Evolutionary conservation across 1,140 invertebrate species (phyloP).

Genomic region (Tetragnatha versicolor): DNA sequence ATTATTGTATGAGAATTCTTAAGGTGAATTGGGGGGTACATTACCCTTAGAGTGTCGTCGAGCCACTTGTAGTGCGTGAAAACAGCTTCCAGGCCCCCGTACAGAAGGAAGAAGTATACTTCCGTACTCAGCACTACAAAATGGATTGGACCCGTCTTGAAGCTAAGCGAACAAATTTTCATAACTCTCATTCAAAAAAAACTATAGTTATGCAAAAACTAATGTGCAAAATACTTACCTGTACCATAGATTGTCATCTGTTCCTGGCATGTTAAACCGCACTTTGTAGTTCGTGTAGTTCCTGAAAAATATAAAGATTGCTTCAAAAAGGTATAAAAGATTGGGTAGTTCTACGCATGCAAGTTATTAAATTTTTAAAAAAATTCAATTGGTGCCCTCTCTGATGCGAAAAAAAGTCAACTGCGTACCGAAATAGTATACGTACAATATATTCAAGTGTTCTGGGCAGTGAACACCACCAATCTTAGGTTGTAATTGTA

Average conservation of each 20-base stretch:
- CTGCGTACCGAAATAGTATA: too few species aligned
- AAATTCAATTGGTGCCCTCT: too few species aligned
- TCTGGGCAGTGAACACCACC: too few species aligned
- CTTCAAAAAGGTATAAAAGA: not conserved
- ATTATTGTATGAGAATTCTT: not conserved
- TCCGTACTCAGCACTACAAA: constrained; percentile 92
- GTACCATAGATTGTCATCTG: constrained; percentile 80
- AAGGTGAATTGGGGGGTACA: too few species aligned
- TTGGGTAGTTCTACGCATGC: not conserved
- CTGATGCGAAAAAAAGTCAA: too few species aligned
- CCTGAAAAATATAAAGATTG: constrained; percentile 66
- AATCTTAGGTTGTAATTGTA: too few species aligned
- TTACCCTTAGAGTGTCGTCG: constrained; percentile 76
- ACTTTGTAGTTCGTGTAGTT: constrained; percentile 86
- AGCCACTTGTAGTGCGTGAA: constrained; percentile 88
- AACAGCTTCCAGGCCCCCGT: constrained; percentile 78
- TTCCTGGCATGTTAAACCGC: constrained; percentile 87
- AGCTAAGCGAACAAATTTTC: constrained; percentile 65
- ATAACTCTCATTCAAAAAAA: not conserved
- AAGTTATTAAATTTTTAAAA: not conserved
- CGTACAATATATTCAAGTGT: too few species aligned
- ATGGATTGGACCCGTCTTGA: constrained; percentile 88
- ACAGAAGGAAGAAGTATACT: constrained; percentile 85
- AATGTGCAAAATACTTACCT: constrained; percentile 62
- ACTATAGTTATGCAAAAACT: not conserved